These are phyloP conservation scores for Forbesichthys papilliferus DNA, from an alignment of 2,113 vertebrate genomes.

Conservation along the genomic window DNA sequence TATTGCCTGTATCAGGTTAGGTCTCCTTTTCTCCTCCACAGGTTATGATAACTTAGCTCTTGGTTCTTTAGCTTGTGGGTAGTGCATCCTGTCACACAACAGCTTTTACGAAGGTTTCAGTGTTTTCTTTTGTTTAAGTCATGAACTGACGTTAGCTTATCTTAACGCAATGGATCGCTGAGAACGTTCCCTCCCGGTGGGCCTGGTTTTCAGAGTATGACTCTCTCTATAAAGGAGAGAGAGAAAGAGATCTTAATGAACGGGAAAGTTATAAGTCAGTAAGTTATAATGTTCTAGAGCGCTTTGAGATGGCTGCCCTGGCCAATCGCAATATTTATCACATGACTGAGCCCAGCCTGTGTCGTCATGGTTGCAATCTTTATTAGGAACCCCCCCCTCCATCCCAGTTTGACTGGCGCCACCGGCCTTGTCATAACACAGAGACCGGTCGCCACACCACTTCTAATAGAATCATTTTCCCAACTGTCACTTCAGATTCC, in stretches of 20 bases:
- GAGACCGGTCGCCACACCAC: constrained; percentile 15
- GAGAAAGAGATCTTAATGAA: neutral
- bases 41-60: too few relatives aligned
- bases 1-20: too few relatives aligned
- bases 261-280: neutral
- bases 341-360: constrained; percentile 6
- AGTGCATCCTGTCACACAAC: too few relatives aligned
- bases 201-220: neutral
- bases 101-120: too few relatives aligned
- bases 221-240: neutral
- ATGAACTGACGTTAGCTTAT: neutral
- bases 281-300: neutral
- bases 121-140: neutral
- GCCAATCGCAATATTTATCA: constrained; percentile 13
- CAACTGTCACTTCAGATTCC: constrained; percentile 60
- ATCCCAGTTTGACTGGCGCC: neutral
- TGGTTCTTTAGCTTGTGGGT: too few relatives aligned
- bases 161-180: neutral
- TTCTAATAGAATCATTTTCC: constrained; percentile 54
- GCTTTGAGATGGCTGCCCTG: neutral
- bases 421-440: constrained; percentile 28
- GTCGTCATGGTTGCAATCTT: constrained; percentile 21
- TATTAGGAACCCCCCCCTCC: constrained; percentile 19
- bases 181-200: neutral
- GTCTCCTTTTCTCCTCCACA: too few relatives aligned